phyloP scores from a whole-genome alignment of 2,113 vertebrate species.

The Arvicanthis niloticus region DNA sequence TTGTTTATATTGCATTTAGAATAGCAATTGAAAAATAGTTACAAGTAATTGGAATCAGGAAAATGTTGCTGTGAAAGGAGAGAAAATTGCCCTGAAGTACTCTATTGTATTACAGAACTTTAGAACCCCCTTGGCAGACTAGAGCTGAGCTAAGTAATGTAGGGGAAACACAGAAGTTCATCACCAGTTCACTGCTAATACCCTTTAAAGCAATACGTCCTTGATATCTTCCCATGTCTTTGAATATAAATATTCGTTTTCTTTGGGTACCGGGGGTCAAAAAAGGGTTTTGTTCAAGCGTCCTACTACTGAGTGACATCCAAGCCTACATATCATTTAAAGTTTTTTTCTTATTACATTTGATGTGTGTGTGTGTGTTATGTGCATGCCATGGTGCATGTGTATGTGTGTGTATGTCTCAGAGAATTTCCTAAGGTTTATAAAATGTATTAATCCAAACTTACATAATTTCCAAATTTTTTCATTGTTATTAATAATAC shows the following conservation, averaged over 20 bases:
- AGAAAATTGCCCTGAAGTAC: neutral
- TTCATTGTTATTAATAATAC: neutral
- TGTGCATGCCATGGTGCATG: neutral
- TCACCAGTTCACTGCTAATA: neutral
- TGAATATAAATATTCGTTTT: neutral
- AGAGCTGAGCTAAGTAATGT: neutral
- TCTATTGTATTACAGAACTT: neutral
- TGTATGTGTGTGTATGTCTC: neutral
- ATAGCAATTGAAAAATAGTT: neutral
- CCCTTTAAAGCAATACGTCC: neutral
- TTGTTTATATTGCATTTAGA: constrained; percentile 17
- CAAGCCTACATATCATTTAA: neutral
- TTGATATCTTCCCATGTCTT: neutral
- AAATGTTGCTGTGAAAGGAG: neutral
- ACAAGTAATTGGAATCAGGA: neutral
- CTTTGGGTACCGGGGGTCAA: neutral
- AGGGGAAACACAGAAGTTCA: neutral
- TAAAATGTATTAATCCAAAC: neutral
- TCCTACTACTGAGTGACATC: neutral
- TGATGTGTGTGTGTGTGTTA: neutral
- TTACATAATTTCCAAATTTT: neutral
- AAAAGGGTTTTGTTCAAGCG: neutral
- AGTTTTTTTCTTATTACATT: neutral
- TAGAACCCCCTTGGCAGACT: neutral
- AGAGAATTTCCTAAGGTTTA: neutral